phyloP scores from a whole-genome alignment of 2,797 vertebrate species.

The Poecilia gillii region DNA sequence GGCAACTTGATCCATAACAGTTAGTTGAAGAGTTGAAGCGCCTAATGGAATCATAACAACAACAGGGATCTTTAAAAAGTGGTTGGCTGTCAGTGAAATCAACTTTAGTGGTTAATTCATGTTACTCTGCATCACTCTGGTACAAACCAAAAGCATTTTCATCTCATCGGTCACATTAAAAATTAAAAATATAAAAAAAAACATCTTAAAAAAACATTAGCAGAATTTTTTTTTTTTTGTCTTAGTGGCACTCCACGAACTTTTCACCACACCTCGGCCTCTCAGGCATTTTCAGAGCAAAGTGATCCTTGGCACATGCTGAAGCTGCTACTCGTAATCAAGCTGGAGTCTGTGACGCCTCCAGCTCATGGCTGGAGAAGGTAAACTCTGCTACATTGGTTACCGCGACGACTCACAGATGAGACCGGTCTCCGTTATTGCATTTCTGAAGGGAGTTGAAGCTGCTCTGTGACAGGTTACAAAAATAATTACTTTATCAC shows the following conservation, averaged over 20 bases:
- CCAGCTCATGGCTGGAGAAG: conserved; percentile 51
- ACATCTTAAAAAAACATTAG: conserved; percentile 4
- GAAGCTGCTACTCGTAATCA: conserved; percentile 32
- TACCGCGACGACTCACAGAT: conserved; percentile 35
- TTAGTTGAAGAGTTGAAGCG: conserved; percentile 48
- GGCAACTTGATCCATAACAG: conserved; percentile 58
- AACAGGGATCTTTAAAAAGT: conserved; percentile 39
- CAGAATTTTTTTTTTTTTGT: conserved; percentile 23
- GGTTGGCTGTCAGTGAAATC: conserved; percentile 61
- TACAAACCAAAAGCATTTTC: conserved; percentile 36
- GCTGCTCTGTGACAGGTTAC: conserved; percentile 34
- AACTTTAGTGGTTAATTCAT: conserved; percentile 70
- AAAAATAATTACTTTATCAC: conserved; percentile 11
- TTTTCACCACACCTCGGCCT: conserved; percentile 14
- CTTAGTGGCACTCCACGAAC: conserved; percentile 46
- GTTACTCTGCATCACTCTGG: conserved; percentile 43
- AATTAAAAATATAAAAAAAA: conserved; percentile 21
- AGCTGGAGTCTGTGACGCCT: conserved; percentile 41
- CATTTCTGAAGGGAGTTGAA: conserved; percentile 50
- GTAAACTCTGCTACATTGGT: conserved; percentile 35
- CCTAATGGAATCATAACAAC: conserved; percentile 38
- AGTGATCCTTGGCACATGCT: conserved; percentile 62
- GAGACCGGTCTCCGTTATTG: conserved; percentile 67
- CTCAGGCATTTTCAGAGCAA: conserved; percentile 21
- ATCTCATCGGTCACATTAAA: conserved; percentile 27